A percentile compares a stretch with the other conserved stretches of the same genome.
phyloP scores from a whole-genome alignment of 1,140 invertebrate genomes.

The Drosophila nasuta region DNA sequence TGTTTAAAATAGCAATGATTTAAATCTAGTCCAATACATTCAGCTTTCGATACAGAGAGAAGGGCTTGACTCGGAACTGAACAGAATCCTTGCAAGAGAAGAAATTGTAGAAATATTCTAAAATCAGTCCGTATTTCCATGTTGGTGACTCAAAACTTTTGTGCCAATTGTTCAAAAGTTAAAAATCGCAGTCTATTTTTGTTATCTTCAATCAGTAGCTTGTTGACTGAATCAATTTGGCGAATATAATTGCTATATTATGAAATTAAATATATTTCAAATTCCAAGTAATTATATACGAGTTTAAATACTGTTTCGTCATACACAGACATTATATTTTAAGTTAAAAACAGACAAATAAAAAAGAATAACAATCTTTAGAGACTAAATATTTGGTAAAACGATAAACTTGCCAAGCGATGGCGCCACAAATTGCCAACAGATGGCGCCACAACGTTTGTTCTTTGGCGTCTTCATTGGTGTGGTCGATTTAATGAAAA shows the following conservation, averaged over 20 bases:
- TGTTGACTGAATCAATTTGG: background rate
- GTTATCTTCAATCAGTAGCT: background rate
- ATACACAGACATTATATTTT: too few relatives aligned
- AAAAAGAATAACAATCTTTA: background rate
- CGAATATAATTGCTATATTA: too few relatives aligned
- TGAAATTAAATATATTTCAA: too few relatives aligned
- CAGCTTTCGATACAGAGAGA: background rate
- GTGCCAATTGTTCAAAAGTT: too few relatives aligned
- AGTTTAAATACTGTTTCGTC: too few relatives aligned
- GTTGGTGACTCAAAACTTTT: background rate
- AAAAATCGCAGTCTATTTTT: background rate
- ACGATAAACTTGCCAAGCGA: background rate
- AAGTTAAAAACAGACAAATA: too few relatives aligned
- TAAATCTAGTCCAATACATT: conserved; percentile 38
- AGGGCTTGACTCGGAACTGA: background rate
- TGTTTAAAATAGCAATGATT: conserved; percentile 34
- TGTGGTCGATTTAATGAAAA: too few relatives aligned
- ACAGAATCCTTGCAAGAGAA: background rate
- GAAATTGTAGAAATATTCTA: background rate
- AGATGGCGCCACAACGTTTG: background rate
- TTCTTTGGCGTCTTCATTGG: too few relatives aligned
- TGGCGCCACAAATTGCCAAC: background rate
- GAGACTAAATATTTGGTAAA: too few relatives aligned
- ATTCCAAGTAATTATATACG: too few relatives aligned
- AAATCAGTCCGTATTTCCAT: background rate